Evolutionary conservation across 1,140 invertebrate genomes (phyloP).

Genomic region (Eurosta solidaginis): DNA sequence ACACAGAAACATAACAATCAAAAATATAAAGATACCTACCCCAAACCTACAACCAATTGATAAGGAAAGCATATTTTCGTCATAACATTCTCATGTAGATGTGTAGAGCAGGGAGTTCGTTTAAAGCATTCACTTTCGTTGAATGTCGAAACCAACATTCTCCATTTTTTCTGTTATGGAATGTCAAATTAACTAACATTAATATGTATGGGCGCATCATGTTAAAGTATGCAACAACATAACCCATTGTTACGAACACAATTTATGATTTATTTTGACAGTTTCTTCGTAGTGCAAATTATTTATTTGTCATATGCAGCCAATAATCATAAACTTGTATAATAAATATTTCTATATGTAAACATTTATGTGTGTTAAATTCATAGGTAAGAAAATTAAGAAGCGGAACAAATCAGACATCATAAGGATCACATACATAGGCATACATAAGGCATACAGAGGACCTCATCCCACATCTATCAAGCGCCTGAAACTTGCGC

Average conservation of each 20-base stretch:
- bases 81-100: too few species aligned
- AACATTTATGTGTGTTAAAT: not conserved
- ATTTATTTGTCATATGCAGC: constrained; percentile 10
- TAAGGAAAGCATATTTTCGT: too few species aligned
- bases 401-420: not conserved
- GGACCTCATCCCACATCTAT: too few species aligned
- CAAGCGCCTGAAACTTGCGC: not conserved
- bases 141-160: too few species aligned
- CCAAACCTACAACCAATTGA: too few species aligned
- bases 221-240: not conserved
- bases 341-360: not conserved
- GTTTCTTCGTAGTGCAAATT: constrained; percentile 9
- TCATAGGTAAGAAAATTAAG: not conserved
- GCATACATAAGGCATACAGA: not conserved
- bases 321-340: not conserved
- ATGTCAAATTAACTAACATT: too few species aligned
- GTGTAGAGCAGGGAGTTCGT: too few species aligned
- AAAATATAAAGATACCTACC: too few species aligned
- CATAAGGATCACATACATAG: not conserved
- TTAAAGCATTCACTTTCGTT: too few species aligned
- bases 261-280: constrained; percentile 23
- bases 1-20: too few species aligned
- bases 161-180: too few species aligned
- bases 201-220: too few species aligned
- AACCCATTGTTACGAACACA: not conserved